phyloP scores from a whole-genome alignment of 2,888 invertebrate genomes.

The Rhagonycha fulva region DNA sequence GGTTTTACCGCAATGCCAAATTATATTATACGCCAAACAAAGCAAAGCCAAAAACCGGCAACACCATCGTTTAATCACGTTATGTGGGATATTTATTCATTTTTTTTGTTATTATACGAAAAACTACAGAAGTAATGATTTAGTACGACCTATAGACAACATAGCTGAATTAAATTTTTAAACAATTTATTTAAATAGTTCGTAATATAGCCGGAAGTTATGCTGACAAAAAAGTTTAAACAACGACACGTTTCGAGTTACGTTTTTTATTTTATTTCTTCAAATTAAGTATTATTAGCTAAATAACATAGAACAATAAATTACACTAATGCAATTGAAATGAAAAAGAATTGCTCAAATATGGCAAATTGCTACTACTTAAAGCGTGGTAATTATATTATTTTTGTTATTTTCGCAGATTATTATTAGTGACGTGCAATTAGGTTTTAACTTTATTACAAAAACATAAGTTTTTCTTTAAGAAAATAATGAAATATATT shows the following conservation, averaged over 20 bases:
- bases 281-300: neutral
- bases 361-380: neutral
- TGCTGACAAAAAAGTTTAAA: neutral
- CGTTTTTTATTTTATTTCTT: neutral
- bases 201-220: neutral
- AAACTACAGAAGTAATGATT: neutral
- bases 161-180: neutral
- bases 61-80: neutral
- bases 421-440: neutral
- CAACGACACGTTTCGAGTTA: neutral
- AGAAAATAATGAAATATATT: too few relatives aligned
- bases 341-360: neutral
- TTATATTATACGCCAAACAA: constrained; percentile 1
- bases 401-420: neutral
- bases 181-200: neutral
- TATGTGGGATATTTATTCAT: neutral
- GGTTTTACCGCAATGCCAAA: constrained; percentile 29
- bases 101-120: neutral
- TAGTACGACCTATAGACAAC: neutral
- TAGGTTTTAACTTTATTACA: neutral
- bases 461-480: neutral
- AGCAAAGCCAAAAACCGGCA: constrained; percentile 1
- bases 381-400: neutral
- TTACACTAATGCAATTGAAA: neutral
- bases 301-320: neutral